Evolutionary conservation across 1,140 invertebrate genomes (phyloP), one percentile per base, ranked within the genome.

Genomic region (Vollenhovia emeryi): DNA sequence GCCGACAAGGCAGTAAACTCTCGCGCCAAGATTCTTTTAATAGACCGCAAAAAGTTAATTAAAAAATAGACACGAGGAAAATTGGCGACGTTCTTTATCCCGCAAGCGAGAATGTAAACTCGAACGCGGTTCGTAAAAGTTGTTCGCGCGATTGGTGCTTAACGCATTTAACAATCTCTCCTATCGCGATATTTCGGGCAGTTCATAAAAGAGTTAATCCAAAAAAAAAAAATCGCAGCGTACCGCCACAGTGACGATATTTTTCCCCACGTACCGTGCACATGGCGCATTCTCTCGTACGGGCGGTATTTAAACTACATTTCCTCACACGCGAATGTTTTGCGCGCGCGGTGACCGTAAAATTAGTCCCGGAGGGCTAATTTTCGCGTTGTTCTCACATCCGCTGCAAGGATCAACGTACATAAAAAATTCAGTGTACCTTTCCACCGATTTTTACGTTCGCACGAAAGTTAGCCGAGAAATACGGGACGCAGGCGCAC

Each of bases 301-400:
- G 60, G 55, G 40, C 33, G 59, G 55, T 57, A 66, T 89, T 88
- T 88, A 88, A 89, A 78, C n/a, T 55, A 52, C 11, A 50, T 24
- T 73, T 74, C 30, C 83, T 89, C 66, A 50, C 71, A 62, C 43
- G 84, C 71, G 57, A 83, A 71, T 60, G 45, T 82, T 66, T 68
- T 64, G 40, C 18, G 43, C 48, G 43, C 45, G 55, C 66, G 15
- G 27, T 78, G 50, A 75, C 84, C 78, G 45, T 76, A 74, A 88
- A 89, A 89, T 89, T 88, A 89, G 76, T 79, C 84, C 24, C 84
- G n/a, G 52, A 45, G 57, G 87, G n/a, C 50, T 89, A 88, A 89
- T 89, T 89, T 83, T 83, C 87, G 76, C 64, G 64, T 87, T 80
- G 75, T 78, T 74, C 59, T 78, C 82, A 18, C 83, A 57, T 75